A percentile compares a stretch with the other conserved stretches of the same genome.
Conservation (phyloP, 2,113 vertebrate genomes). For the Pungitius pungitius region DNA sequence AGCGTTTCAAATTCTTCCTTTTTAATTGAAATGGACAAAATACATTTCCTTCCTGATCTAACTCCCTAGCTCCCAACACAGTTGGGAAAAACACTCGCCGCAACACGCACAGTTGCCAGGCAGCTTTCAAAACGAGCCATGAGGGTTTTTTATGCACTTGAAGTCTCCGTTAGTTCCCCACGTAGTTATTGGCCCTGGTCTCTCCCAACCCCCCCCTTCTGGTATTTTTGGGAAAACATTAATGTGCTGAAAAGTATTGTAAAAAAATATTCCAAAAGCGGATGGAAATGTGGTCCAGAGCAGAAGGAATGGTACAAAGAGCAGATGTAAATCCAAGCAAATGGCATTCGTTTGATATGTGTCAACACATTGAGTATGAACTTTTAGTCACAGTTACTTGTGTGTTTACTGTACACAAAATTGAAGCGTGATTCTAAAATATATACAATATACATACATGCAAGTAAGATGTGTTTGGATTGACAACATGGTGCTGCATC, state of each 20-base stretch:
- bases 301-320: neutral
- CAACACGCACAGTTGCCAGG: too few relatives aligned
- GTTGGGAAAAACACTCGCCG: neutral
- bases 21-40: neutral
- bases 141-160: neutral
- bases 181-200: neutral
- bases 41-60: too few relatives aligned
- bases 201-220: neutral
- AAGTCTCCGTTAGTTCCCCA: neutral
- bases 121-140: neutral
- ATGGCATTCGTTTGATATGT: neutral
- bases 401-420: neutral
- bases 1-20: neutral
- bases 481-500: neutral
- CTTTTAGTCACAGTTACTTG: neutral
- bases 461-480: neutral
- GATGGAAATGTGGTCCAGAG: neutral
- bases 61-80: too few relatives aligned
- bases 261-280: neutral
- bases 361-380: neutral
- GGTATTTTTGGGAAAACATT: conserved; percentile 4
- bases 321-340: neutral
- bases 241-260: neutral
- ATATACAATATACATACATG: neutral
- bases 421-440: neutral